Evolutionary conservation across 1,140 invertebrate species (phyloP).

Genomic region (Tigriopus japonicus): DNA sequence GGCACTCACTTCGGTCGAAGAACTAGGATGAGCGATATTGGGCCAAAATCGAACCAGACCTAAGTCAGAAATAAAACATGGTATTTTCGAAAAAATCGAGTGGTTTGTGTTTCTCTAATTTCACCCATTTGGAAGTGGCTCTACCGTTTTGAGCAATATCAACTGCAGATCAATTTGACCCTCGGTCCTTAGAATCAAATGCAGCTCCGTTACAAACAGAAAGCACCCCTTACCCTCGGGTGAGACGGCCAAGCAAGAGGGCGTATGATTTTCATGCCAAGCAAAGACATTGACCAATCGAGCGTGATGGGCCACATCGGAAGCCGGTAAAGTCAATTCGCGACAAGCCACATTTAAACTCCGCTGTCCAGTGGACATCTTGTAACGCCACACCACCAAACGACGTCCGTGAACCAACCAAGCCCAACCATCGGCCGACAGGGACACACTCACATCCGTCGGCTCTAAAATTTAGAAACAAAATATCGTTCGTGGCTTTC

Average conservation of each 20-base stretch:
- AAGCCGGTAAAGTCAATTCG: conserved; percentile 68
- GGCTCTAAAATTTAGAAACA: conserved; percentile 36
- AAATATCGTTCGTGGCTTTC: no score
- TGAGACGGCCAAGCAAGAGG: conserved; percentile 74
- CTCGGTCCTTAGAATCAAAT: no score
- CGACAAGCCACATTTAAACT: conserved; percentile 32
- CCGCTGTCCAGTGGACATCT: conserved; percentile 21
- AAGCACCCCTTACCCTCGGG: conserved; percentile 56
- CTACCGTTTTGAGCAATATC: no score
- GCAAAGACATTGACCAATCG: conserved; percentile 62
- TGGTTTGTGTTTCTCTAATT: no score
- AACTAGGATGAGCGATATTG: conserved; percentile 64
- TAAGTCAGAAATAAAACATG: no score
- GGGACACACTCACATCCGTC: conserved; percentile 38
- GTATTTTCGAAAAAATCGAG: no score
- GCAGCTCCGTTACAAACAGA: no score
- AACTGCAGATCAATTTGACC: conserved; percentile 24
- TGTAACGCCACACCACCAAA: conserved; percentile 69
- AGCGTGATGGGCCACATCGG: conserved; percentile 76
- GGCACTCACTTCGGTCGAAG: conserved; percentile 59
- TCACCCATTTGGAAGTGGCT: no score
- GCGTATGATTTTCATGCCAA: conserved; percentile 39
- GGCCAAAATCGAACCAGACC: conserved; percentile 64
- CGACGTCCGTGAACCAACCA: conserved; percentile 71
- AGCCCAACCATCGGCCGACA: conserved; percentile 42